Conservation (phyloP, 2,888 invertebrate genomes). For the Tinea semifulvella region DNA sequence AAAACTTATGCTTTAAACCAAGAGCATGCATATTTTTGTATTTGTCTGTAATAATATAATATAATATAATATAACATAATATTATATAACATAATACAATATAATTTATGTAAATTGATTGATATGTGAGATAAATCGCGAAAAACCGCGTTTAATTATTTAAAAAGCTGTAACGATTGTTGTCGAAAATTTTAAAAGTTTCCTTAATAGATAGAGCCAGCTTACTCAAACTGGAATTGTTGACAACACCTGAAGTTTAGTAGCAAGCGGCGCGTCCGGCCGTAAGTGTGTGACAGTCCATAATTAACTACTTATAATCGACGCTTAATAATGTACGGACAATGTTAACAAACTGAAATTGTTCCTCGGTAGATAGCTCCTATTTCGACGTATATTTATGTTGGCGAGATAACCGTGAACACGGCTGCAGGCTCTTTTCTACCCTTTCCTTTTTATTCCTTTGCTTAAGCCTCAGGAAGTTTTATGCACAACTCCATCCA, state of each 20-base stretch:
- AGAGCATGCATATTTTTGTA: no score
- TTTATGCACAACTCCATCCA: neutral
- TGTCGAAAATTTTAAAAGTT: no score
- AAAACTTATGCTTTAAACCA: no score
- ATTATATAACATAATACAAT: no score
- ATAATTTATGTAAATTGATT: no score
- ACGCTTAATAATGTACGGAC: constrained; percentile 41
- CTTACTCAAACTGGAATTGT: no score
- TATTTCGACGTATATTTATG: constrained; percentile 37
- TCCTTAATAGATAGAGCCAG: no score
- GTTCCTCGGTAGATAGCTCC: constrained; percentile 30
- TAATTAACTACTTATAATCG: constrained; percentile 52
- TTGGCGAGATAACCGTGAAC: constrained; percentile 39
- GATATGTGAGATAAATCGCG: no score
- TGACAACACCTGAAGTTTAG: constrained; percentile 20
- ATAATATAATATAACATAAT: no score
- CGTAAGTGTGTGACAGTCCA: constrained; percentile 36
- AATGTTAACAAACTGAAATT: constrained; percentile 49
- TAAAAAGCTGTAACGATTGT: no score
- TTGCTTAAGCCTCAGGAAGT: constrained; percentile 16
- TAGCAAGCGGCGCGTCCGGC: constrained; percentile 23
- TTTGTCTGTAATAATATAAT: no score
- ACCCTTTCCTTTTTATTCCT: constrained; percentile 38
- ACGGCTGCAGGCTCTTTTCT: constrained; percentile 27
- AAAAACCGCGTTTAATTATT: no score